Evolutionary conservation across 2,888 invertebrate species (phyloP), one percentile per base, ranked within the genome.

Genomic region (Elegia similella): DNA sequence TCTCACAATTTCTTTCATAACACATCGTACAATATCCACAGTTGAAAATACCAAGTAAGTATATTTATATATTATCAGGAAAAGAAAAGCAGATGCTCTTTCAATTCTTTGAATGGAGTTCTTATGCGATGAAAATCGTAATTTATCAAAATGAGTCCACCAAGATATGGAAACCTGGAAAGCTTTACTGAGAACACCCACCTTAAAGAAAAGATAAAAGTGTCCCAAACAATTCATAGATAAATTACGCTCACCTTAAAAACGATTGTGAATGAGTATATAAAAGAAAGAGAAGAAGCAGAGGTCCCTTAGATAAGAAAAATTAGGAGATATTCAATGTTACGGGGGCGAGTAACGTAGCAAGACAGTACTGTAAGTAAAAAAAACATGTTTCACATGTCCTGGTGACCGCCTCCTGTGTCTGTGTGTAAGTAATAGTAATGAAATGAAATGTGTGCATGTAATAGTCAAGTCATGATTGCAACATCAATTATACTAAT

Each of bases 231-330:
- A 81, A 82, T 81, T 79, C 82, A 79, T 76, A 80, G 78, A 84
- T 82, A 84, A 84, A 84, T 85, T 81, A 84, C 79, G 74, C 69
- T 73, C 63, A 73, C 78, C 76, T 79, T 76, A 83, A 83, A 84
- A 84, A 82, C 79, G 77, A 72, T 72, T 77, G 72, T 58, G 73
- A 72, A 65, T 65, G 69, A 70, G 67, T 56, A 62, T 56, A 17
- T 32, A 67, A 65, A 65, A 59, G 61, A 62, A 60, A 64, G 60
- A 52, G 66, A 64, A 55, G 63, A 59, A 59, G 58, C 38, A 17
- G 34, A 17, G 17, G 15, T 50, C 15, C 10, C 17, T 15, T 7
- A 1, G 50, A 50, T 34, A 15, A 17, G 2, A 7, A 1, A 10
- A 17, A 7, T 2, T 17, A 32, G 50, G 34, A 34, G 50, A 17